phyloP scores from a whole-genome alignment of 1,140 invertebrate genomes.

The Heliconius eleuchia region DNA sequence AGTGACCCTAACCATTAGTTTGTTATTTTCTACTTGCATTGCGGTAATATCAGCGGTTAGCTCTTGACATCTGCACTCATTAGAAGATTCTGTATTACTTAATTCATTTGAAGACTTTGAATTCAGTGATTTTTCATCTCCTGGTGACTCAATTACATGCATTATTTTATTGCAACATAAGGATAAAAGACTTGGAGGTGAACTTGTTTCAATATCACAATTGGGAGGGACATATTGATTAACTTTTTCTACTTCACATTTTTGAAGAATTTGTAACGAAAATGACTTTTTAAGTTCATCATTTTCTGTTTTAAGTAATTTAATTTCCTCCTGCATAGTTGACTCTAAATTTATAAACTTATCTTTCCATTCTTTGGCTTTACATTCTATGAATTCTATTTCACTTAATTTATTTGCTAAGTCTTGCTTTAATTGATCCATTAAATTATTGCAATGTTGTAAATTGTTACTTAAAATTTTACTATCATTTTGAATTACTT shows the following conservation, averaged over 20 bases:
- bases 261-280: neutral
- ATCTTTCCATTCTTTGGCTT: slow-evolving; percentile 54
- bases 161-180: slow-evolving; percentile 66
- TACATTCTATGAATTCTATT: slow-evolving; percentile 53
- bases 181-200: slow-evolving; percentile 64
- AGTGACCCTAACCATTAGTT: slow-evolving; percentile 42
- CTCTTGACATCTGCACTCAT: slow-evolving; percentile 49
- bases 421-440: slow-evolving; percentile 51
- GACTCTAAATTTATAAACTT: slow-evolving; percentile 45
- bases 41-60: slow-evolving; percentile 45
- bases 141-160: slow-evolving; percentile 49
- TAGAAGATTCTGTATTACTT: neutral
- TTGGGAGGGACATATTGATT: neutral
- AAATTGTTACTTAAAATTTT: slow-evolving; percentile 48
- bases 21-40: slow-evolving; percentile 49
- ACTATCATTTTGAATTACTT: slow-evolving; percentile 48
- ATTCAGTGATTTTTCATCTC: slow-evolving; percentile 41
- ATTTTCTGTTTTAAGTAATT: slow-evolving; percentile 53
- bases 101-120: slow-evolving; percentile 18
- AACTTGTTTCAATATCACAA: slow-evolving; percentile 30
- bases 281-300: slow-evolving; percentile 37
- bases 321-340: slow-evolving; percentile 52
- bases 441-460: slow-evolving; percentile 42
- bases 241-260: neutral
- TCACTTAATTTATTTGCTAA: slow-evolving; percentile 50